Percentiles rank a stretch among this genome's conserved stretches.
Conservation (phyloP, 2,113 vertebrate genomes). For the Rattus rattus region DNA sequence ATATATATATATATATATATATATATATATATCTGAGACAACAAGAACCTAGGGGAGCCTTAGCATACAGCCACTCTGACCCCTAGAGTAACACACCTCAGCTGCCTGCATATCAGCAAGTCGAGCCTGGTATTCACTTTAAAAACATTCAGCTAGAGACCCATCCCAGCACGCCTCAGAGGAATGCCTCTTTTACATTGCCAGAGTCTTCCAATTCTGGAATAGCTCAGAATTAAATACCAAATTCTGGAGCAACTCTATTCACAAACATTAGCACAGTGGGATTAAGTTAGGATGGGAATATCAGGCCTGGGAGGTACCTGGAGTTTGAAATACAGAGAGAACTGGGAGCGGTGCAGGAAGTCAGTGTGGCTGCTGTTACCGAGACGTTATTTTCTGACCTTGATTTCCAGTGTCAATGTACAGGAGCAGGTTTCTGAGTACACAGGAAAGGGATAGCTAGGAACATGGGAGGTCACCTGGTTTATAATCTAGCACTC, state of each 20-base stretch:
- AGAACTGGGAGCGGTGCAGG: neutral
- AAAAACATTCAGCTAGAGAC: neutral
- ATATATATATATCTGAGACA: neutral
- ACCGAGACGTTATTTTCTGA: neutral
- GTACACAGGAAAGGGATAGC: rapidly evolving
- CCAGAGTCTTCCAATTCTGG: neutral
- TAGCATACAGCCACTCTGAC: too few relatives aligned
- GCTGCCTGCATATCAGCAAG: neutral
- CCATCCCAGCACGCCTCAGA: neutral
- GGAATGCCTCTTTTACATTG: neutral
- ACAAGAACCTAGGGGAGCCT: rapidly evolving
- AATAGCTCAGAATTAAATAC: neutral
- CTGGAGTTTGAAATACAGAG: neutral
- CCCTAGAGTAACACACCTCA: rapidly evolving
- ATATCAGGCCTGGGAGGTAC: too few relatives aligned
- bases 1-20: too few relatives aligned
- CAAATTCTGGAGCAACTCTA: neutral
- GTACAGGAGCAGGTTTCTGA: neutral
- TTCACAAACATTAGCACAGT: neutral
- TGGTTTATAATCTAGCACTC: too few relatives aligned
- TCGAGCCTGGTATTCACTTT: too few relatives aligned
- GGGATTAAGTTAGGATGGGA: neutral
- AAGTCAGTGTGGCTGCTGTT: neutral
- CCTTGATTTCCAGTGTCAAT: neutral
- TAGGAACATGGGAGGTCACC: neutral